Evolutionary conservation across 2,113 vertebrate genomes (phyloP).

Genomic region (Sinosuthora webbiana): DNA sequence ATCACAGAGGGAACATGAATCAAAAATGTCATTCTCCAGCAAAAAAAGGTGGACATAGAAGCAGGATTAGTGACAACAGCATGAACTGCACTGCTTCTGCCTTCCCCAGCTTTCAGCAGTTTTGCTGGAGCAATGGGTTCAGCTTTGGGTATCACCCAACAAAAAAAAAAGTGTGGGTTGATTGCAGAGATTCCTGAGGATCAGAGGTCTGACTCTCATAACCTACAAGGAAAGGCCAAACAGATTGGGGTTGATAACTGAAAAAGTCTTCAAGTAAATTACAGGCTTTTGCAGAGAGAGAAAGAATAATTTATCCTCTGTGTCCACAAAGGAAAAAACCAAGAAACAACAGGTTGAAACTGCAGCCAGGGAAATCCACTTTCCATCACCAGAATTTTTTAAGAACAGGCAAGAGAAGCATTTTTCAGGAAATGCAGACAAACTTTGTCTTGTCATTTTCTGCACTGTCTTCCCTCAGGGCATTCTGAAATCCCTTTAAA

Average conservation of each 20-base stretch:
- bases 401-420: neutral
- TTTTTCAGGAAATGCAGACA: conserved; percentile 10
- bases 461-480: neutral
- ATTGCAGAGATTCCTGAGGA: neutral
- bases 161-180: neutral
- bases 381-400: neutral
- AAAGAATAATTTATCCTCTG: neutral
- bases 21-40: neutral
- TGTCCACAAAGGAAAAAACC: neutral
- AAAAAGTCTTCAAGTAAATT: neutral
- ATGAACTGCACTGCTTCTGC: neutral
- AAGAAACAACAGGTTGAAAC: neutral
- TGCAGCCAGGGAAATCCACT: neutral
- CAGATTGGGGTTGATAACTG: neutral
- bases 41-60: neutral
- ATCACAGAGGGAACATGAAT: neutral
- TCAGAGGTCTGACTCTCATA: neutral
- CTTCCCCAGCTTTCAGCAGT: neutral
- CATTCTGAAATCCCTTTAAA: conserved; percentile 23
- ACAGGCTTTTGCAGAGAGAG: neutral
- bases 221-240: neutral
- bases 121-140: neutral
- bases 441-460: neutral
- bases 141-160: neutral
- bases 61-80: neutral